A percentile compares a stretch with the other conserved stretches of the same genome.
These are phyloP conservation scores for Ellobium chinense DNA, from an alignment of 2,888 invertebrate genomes.

Conservation along the genomic window DNA sequence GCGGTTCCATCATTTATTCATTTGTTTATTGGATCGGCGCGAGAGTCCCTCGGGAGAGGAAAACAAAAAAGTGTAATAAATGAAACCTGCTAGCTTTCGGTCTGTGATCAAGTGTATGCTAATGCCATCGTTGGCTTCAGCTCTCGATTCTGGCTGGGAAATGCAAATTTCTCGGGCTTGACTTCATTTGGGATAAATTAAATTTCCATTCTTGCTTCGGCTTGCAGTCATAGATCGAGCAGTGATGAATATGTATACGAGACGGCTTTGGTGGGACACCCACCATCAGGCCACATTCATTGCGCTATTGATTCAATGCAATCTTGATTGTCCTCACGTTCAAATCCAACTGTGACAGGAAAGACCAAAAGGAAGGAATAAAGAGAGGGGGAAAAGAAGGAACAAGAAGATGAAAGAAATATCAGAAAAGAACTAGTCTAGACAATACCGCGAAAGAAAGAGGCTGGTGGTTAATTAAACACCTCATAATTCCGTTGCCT, in stretches of 20 bases:
- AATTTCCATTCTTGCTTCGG: conserved; percentile 15
- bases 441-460: no score
- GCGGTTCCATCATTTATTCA: conserved; percentile 30
- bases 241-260: neutral
- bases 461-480: no score
- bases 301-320: neutral
- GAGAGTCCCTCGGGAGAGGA: neutral
- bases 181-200: conserved; percentile 26
- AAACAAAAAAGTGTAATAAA: conserved; percentile 23
- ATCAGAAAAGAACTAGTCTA: no score
- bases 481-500: no score
- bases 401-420: neutral
- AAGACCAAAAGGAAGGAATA: no score
- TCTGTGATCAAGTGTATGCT: conserved; percentile 23
- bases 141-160: neutral
- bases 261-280: neutral
- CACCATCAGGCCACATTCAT: no score
- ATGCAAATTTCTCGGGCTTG: conserved; percentile 33
- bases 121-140: no score
- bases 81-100: conserved; percentile 21
- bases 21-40: conserved; percentile 20
- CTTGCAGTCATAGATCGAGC: conserved; percentile 22
- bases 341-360: no score
- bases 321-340: no score
- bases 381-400: neutral